These are phyloP conservation scores for Tetanocera ferruginea DNA, from an alignment of 2,888 invertebrate species.

Conservation along the genomic window DNA sequence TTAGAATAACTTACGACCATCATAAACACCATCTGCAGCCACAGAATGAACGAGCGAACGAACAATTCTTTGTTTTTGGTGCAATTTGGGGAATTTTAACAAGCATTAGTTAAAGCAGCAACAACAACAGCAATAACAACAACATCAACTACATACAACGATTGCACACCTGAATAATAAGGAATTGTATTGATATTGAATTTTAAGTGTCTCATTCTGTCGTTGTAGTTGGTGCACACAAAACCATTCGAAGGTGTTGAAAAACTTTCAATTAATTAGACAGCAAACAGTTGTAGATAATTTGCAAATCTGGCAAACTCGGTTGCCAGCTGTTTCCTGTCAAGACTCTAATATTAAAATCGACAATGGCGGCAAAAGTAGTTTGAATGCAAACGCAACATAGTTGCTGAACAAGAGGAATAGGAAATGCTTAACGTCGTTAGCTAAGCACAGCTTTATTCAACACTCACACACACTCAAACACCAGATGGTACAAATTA, in stretches of 20 bases:
- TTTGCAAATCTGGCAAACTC: conserved; percentile 48
- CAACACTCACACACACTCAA: too few relatives aligned
- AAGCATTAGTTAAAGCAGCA: not conserved
- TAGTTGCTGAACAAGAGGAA: not conserved
- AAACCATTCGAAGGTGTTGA: conserved; percentile 29
- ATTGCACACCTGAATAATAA: not conserved
- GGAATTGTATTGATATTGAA: conserved; percentile 6
- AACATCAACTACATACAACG: not conserved
- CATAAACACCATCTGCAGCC: conserved; percentile 18
- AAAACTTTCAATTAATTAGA: conserved; percentile 32
- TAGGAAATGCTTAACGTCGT: not conserved
- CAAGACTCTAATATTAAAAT: conserved; percentile 11
- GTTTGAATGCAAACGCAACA: not conserved
- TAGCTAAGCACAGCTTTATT: too few relatives aligned
- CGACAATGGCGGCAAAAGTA: not conserved
- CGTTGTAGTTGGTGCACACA: too few relatives aligned
- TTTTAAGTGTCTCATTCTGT: not conserved
- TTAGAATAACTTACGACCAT: conserved; percentile 22
- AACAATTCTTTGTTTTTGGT: not conserved
- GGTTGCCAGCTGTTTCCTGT: conserved; percentile 43
- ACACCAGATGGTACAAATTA: too few relatives aligned
- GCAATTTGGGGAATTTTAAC: conserved; percentile 1
- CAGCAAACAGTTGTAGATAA: conserved; percentile 26
- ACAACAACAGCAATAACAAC: not conserved
- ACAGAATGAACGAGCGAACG: not conserved